These are phyloP conservation scores for Engraulis encrasicolus DNA, from an alignment of 2,113 vertebrate species.

Conservation along the genomic window DNA sequence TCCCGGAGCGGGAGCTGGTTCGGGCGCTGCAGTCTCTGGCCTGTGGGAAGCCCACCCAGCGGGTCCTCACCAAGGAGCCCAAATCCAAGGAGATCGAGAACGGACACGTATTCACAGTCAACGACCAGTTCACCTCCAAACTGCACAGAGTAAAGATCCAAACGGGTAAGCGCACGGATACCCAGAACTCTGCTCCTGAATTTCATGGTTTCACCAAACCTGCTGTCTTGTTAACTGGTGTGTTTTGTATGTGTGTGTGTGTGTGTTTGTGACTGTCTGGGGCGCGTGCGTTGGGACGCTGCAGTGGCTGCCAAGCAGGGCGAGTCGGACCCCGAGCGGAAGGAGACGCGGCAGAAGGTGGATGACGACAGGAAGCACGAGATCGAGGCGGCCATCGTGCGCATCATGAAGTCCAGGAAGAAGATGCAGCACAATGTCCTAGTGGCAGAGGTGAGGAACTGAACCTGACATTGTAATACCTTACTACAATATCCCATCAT, in stretches of 20 bases:
- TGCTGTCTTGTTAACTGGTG: not conserved
- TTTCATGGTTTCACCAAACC: not conserved
- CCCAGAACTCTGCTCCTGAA: no score
- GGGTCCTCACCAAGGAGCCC: slow-evolving; percentile 97
- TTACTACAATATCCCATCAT: not conserved
- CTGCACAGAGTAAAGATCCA: slow-evolving; percentile 99
- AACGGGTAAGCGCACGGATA: slow-evolving; percentile 80
- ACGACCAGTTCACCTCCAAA: slow-evolving; percentile 99
- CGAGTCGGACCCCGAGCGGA: slow-evolving; percentile 97
- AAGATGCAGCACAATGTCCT: slow-evolving; percentile 99
- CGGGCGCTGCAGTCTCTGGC: slow-evolving; percentile 96
- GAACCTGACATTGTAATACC: no score
- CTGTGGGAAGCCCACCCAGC: slow-evolving; percentile 96
- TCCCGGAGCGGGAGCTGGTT: slow-evolving; percentile 96
- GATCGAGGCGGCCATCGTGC: slow-evolving; percentile 98
- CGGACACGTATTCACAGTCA: slow-evolving; percentile 97
- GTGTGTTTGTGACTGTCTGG: not conserved
- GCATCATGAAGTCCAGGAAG: slow-evolving; percentile 99
- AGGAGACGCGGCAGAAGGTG: slow-evolving; percentile 98
- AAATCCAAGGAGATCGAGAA: slow-evolving; percentile 99
- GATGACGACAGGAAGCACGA: slow-evolving; percentile 99
- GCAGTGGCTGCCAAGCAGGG: slow-evolving; percentile 99
- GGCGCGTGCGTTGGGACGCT: not conserved
- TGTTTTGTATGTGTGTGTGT: not conserved
- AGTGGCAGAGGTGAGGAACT: slow-evolving; percentile 94